Conservation (phyloP, 2,113 vertebrate genomes). For the Phalacrocorax brasilianus region DNA sequence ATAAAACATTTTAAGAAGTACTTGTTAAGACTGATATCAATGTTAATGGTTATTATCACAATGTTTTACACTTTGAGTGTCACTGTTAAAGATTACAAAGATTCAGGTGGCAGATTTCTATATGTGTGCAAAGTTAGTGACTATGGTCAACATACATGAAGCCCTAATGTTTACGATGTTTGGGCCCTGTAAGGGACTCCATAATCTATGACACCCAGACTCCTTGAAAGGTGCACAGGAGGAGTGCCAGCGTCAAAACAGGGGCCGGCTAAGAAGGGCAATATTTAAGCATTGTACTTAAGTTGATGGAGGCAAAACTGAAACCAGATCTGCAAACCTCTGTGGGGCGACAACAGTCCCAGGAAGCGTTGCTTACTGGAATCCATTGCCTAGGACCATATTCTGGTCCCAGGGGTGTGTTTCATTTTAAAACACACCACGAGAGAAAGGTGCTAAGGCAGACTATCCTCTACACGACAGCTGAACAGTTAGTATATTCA, state of each 20-base stretch:
- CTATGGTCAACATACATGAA: neutral
- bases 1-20: neutral
- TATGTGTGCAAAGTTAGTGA: neutral
- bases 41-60: neutral
- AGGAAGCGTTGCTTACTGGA: neutral
- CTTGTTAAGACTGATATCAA: neutral
- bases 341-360: neutral
- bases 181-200: neutral
- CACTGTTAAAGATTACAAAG: neutral
- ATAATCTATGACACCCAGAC: neutral
- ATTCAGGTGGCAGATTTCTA: neutral
- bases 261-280: neutral
- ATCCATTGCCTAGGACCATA: neutral
- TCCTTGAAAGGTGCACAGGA: neutral
- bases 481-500: neutral
- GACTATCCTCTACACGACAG: neutral
- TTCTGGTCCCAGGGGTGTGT: neutral
- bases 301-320: neutral
- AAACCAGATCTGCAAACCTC: neutral
- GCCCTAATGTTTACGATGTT: neutral
- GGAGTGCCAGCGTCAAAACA: neutral
- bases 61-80: neutral
- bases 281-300: neutral
- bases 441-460: neutral
- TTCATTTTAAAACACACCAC: neutral